A percentile compares a stretch with the other conserved stretches of the same genome.
Conservation (phyloP, 2,888 invertebrate species). For the Anagyrus pseudococci region DNA sequence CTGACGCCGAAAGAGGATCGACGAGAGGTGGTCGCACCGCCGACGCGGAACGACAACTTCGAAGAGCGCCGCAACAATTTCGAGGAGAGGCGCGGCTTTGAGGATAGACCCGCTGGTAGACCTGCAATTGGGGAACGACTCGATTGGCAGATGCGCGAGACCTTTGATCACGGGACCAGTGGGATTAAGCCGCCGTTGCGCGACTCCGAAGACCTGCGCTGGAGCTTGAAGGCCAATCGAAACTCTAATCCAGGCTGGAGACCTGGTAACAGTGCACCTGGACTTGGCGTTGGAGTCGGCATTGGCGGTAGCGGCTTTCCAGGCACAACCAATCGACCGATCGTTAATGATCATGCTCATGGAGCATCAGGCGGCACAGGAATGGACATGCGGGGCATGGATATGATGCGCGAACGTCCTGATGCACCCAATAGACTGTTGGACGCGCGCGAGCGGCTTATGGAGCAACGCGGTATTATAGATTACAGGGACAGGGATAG, state of each 20-base stretch:
- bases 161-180: conserved; percentile 48
- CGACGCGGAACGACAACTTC: neutral
- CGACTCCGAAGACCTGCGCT: conserved; percentile 54
- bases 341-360: neutral
- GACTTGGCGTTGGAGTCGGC: no score
- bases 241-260: conserved; percentile 8
- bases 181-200: conserved; percentile 37
- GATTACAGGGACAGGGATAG: conserved; percentile 5
- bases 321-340: neutral
- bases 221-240: conserved; percentile 50
- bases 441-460: conserved; percentile 8
- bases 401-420: neutral
- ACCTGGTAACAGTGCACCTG: no score
- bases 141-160: conserved; percentile 55
- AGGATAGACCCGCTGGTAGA: conserved; percentile 22
- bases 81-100: conserved; percentile 1
- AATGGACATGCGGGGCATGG: conserved; percentile 13
- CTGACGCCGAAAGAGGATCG: neutral
- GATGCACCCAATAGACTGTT: conserved; percentile 11
- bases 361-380: neutral
- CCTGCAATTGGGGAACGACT: conserved; percentile 54
- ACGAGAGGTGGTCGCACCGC: conserved; percentile 4
- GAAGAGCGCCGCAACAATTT: neutral
- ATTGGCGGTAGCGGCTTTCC: no score
- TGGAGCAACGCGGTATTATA: neutral